phyloP scores from a whole-genome alignment of 64 coral and sea anemone species.

The Stichodactyla mertensii region DNA sequence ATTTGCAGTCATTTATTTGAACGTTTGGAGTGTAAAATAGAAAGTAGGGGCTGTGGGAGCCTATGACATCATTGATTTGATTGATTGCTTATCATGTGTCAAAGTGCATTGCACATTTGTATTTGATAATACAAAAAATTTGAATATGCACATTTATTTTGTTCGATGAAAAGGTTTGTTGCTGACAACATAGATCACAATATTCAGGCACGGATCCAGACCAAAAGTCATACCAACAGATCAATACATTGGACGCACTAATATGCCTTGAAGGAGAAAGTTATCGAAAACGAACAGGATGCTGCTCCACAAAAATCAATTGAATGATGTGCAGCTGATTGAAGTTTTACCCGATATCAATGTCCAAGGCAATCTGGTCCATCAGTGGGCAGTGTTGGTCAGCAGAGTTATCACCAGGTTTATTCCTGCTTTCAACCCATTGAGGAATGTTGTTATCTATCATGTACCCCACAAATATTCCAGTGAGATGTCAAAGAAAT shows the following conservation, averaged over 20 bases:
- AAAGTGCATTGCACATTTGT: too few species aligned
- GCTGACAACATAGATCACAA: conserved; percentile 46
- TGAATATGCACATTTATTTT: too few species aligned
- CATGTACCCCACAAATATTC: conserved; percentile 53
- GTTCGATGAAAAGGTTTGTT: conserved; percentile 24
- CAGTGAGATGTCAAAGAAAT: conserved; percentile 41
- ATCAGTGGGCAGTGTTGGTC: conserved; percentile 33
- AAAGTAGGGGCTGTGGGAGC: too few species aligned
- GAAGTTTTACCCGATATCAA: conserved; percentile 16
- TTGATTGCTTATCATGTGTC: too few species aligned
- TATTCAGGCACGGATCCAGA: conserved; percentile 46
- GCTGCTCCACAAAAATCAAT: conserved; percentile 13
- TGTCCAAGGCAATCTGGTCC: conserved; percentile 17
- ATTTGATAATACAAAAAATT: too few species aligned
- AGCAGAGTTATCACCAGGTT: conserved; percentile 30
- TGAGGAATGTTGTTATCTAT: conserved; percentile 17
- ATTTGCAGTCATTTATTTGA: too few species aligned
- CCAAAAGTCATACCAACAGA: conserved; percentile 29
- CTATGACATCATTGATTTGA: too few species aligned
- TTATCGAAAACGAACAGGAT: background rate
- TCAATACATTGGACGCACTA: conserved; percentile 60
- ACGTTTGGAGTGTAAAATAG: too few species aligned
- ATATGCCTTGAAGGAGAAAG: conserved; percentile 41
- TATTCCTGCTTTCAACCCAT: conserved; percentile 19
- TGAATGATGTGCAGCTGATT: conserved; percentile 1